Evolutionary conservation across 2,888 invertebrate genomes (phyloP).

Genomic region (Hirtodrosophila confusa): DNA sequence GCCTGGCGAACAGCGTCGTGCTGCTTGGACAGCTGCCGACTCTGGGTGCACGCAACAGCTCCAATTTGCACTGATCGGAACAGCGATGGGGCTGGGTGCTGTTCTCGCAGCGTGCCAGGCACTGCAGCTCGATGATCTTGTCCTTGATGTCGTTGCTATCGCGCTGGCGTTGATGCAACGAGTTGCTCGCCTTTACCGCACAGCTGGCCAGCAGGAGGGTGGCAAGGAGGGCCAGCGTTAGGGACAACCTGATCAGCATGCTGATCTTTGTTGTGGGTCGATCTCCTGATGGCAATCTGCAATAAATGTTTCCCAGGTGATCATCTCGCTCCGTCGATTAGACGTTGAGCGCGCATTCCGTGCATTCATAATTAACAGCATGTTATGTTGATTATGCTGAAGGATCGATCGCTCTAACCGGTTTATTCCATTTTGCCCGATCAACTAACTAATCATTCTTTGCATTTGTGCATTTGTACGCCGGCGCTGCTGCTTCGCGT

Average conservation of each 20-base stretch:
- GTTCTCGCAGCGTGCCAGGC: conserved; percentile 79
- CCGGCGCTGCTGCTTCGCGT: conserved; percentile 5
- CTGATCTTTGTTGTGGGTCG: conserved; percentile 29
- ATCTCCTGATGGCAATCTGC: conserved; percentile 54
- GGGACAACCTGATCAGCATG: conserved; percentile 48
- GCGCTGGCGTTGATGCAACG: conserved; percentile 60
- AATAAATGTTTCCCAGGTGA: conserved; percentile 64
- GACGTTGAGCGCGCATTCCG: conserved; percentile 65
- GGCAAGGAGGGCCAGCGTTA: conserved; percentile 43
- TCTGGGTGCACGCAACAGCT: conserved; percentile 75
- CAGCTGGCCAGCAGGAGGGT: conserved; percentile 38
- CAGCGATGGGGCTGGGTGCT: conserved; percentile 58
- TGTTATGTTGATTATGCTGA: conserved; percentile 75
- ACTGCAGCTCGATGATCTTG: conserved; percentile 82
- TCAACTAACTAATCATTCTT: conserved; percentile 78
- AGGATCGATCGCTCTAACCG: conserved; percentile 67
- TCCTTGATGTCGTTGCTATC: conserved; percentile 79
- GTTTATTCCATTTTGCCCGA: conserved; percentile 75
- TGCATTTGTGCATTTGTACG: conserved; percentile 51
- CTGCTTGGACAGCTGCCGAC: conserved; percentile 80
- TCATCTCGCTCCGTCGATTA: conserved; percentile 18
- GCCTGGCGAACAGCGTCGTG: conserved; percentile 37
- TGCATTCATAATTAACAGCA: conserved; percentile 74
- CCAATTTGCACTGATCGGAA: conserved; percentile 72
- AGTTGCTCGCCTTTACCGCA: conserved; percentile 34